Conservation (phyloP, 2,797 vertebrate species). For the Salmo trutta region DNA sequence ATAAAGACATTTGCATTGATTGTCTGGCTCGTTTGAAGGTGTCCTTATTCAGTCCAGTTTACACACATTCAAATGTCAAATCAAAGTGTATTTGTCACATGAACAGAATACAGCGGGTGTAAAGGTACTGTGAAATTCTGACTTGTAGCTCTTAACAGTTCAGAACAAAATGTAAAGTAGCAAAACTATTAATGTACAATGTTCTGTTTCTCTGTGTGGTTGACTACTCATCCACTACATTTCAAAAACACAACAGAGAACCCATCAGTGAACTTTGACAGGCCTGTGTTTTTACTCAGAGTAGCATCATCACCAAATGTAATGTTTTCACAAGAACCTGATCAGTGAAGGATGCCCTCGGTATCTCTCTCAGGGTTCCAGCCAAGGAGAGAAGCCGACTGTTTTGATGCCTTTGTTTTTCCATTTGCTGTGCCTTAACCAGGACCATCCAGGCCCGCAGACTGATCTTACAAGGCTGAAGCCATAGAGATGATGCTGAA, state of each 20-base stretch:
- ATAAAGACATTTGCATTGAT: constrained; percentile 74
- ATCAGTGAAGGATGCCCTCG: not conserved
- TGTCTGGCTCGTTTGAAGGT: constrained; percentile 40
- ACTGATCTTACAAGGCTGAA: constrained; percentile 30
- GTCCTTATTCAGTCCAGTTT: constrained; percentile 26
- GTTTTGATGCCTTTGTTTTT: constrained; percentile 22
- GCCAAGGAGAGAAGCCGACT: not conserved
- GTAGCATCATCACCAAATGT: not conserved
- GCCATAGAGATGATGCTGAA: not conserved
- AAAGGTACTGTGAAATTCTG: no score
- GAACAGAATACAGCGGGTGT: no score
- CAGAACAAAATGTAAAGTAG: no score
- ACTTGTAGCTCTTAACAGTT: no score
- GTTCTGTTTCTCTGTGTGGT: not conserved
- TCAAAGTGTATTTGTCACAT: not conserved
- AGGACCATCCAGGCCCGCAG: constrained; percentile 4
- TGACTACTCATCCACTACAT: not conserved
- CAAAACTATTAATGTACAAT: no score
- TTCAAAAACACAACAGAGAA: no score
- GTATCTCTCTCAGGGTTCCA: not conserved
- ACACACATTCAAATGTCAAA: not conserved
- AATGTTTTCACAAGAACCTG: not conserved
- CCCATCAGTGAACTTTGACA: not conserved
- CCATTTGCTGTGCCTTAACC: constrained; percentile 18
- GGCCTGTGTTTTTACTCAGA: not conserved